Evolutionary conservation across 2,888 invertebrate species (phyloP), one percentile per base, ranked within the genome.

Genomic region (Scaptomyza parva): DNA sequence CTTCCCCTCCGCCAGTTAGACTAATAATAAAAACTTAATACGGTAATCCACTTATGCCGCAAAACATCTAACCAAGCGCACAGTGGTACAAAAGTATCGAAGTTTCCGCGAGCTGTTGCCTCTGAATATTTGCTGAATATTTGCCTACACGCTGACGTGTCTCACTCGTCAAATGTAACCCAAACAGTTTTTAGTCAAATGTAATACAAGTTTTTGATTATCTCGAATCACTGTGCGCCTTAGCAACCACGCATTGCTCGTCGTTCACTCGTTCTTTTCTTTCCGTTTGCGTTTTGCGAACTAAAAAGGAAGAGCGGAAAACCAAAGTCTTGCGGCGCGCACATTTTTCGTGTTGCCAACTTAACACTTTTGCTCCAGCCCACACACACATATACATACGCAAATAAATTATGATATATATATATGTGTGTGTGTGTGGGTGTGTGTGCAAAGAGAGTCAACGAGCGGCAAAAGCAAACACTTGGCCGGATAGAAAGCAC

Each of bases 1-100:
- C 8, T n/a, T n/a, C n/a, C n/a, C n/a, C n/a, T n/a, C n/a, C 76
- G 70, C 77, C 81, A 88, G 77, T 88, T 83, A 79, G 78, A 88
- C 86, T 79, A 88, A 88, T 86, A 86, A 83, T 86, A 88, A 83
- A 84, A 84, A 86, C 83, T 86, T 86, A 84, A 84, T 86, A 84
- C 88, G 81, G 74, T 84, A 86, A 84, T 84, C 88, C 88, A 84
- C 84, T 88, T 86, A 84, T 76, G 81, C 69, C 74, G 44, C 77
- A 76, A 63, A 61, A 45, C 51, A 44, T 44, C 37, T 41, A 14
- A 18, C 37, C 44, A 14, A 18, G 33, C 44, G 65, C 69, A 83
- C 86, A 69, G 61, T 79, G 78, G 47, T n/a, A n/a, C 51, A 41
- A 44, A n/a, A 12, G n/a, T n/a, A n/a, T n/a, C n/a, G n/a, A n/a